phyloP scores from a whole-genome alignment of 2,888 invertebrate species.

The Acronicta alni region DNA sequence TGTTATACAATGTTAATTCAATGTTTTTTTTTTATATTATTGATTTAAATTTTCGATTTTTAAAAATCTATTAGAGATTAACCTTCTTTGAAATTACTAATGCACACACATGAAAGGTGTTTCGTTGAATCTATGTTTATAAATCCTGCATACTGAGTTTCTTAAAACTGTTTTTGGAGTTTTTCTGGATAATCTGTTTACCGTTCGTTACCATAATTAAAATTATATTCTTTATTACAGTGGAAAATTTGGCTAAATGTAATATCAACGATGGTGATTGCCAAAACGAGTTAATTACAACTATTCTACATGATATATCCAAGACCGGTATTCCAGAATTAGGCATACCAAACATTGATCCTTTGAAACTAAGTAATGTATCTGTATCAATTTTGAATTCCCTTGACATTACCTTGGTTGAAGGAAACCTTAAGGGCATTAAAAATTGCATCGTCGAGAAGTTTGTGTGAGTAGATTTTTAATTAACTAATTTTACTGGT shows the following conservation, averaged over 20 bases:
- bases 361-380: conserved; percentile 57
- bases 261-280: conserved; percentile 61
- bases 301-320: conserved; percentile 47
- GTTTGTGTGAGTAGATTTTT: conserved; percentile 46
- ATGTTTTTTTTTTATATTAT: too few species aligned
- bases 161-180: too few species aligned
- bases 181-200: too few species aligned
- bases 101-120: too few species aligned
- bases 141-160: too few species aligned
- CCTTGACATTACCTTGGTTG: conserved; percentile 59
- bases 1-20: too few species aligned
- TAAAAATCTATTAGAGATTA: too few species aligned
- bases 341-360: conserved; percentile 65
- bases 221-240: conserved; percentile 28
- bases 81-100: too few species aligned
- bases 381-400: conserved; percentile 52
- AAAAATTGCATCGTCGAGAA: conserved; percentile 56
- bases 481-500: background rate
- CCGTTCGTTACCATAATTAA: too few species aligned
- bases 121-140: too few species aligned
- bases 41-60: too few species aligned
- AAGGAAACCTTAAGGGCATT: conserved; percentile 65
- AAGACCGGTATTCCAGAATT: conserved; percentile 63
- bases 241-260: conserved; percentile 60
- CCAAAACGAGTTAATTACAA: conserved; percentile 50